These are phyloP conservation scores for Ceratitis capitata DNA, from an alignment of 1,140 invertebrate genomes.

Conservation along the genomic window DNA sequence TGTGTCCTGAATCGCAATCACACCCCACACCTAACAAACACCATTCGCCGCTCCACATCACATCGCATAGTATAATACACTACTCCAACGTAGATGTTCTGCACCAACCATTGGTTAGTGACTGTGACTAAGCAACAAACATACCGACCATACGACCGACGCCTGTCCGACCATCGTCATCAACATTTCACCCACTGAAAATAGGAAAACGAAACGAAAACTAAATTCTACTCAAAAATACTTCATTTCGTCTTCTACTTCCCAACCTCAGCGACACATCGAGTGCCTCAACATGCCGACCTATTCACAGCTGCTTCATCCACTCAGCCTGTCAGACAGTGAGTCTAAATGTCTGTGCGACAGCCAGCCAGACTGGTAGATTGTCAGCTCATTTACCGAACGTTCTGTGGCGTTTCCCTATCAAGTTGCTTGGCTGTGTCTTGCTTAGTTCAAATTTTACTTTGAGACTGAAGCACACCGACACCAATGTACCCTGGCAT, in stretches of 20 bases:
- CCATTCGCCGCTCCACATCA: not conserved
- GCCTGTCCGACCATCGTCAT: not conserved
- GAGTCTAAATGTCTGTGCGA: too few relatives aligned
- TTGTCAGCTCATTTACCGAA: not conserved
- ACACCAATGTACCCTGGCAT: not conserved
- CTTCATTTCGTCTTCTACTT: not conserved
- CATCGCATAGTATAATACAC: not conserved
- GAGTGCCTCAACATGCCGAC: not conserved
- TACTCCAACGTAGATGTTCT: not conserved
- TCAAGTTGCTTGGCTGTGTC: not conserved
- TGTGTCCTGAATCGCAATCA: not conserved
- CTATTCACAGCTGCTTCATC: constrained; percentile 27
- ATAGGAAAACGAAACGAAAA: not conserved
- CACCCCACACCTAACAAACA: too few relatives aligned
- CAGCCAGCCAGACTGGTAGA: not conserved
- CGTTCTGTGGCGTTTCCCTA: not conserved
- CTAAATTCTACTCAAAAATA: constrained; percentile 1
- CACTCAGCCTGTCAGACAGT: not conserved
- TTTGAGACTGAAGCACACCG: constrained; percentile 16
- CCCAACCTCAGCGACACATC: not conserved
- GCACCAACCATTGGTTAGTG: not conserved
- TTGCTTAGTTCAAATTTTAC: constrained; percentile 20
- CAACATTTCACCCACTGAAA: constrained; percentile 8
- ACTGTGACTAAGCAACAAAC: not conserved
- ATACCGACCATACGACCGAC: not conserved